phyloP scores from a whole-genome alignment of 2,797 vertebrate species.

The Oreortyx pictus region DNA sequence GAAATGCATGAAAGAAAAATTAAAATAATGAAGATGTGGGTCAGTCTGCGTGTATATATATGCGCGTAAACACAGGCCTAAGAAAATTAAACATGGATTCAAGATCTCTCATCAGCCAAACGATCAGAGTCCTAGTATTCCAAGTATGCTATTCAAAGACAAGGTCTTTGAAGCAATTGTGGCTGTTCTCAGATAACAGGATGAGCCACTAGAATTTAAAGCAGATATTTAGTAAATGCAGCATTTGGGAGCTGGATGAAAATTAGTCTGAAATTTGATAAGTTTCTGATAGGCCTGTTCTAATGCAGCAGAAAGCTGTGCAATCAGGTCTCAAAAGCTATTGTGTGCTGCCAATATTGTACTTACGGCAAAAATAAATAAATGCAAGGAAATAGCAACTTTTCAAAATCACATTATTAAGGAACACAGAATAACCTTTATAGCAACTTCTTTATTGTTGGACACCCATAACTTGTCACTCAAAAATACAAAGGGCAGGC shows the following conservation, averaged over 20 bases:
- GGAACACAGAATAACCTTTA: not conserved
- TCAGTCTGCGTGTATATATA: fast-evolving
- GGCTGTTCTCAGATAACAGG: not conserved
- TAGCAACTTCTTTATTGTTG: not conserved
- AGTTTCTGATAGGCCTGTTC: not conserved
- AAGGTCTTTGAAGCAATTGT: not conserved
- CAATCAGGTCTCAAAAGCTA: not conserved
- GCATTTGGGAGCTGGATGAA: not conserved
- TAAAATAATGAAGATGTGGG: not conserved
- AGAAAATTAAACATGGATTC: not conserved
- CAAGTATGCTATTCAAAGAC: not conserved
- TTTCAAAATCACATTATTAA: not conserved
- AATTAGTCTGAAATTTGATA: not conserved
- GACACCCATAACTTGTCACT: not conserved
- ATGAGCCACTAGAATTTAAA: not conserved
- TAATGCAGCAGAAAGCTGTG: not conserved
- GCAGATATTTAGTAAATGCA: not conserved
- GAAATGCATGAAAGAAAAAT: not conserved
- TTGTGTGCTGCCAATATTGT: not conserved
- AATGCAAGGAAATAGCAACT: not conserved
- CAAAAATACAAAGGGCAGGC: not conserved
- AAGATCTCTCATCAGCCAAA: not conserved
- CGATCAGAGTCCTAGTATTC: not conserved
- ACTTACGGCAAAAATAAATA: not conserved
- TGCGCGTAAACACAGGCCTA: not conserved